Evolutionary conservation across 2,113 vertebrate species (phyloP), one percentile per base, ranked within the genome.

Genomic region (Stercorarius parasiticus): DNA sequence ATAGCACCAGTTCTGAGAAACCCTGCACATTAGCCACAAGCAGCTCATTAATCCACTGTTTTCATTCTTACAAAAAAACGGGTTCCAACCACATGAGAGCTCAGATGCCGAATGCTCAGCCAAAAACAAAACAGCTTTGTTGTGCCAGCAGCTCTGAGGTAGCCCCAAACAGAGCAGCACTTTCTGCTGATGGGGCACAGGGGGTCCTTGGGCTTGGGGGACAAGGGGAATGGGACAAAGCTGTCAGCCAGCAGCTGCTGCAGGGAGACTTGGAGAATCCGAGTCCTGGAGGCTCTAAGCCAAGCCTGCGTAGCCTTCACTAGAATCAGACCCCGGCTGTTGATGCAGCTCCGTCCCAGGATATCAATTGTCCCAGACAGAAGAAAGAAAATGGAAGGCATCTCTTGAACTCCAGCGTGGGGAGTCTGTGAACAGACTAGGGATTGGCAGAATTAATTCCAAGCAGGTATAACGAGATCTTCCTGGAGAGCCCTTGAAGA

Each of bases 11-110:
- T 86, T 93, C 96, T 86, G 88, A 96, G 95, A 95, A 93, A 74
- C 81, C 91, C 80, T 79, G 85, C 81, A 69, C 82, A 87, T 96
- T 97, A 96, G 91, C 76, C 50, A 82, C 93, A 94, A 97, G 94
- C 88, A 91, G 93, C 94, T 97, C 96, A 97, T 97, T 97, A 97
- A 97, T 92, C 82, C 90, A 85, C 91, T 84, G 90, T 90, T 97
- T 97, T 92, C 86, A 95, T 95, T 95, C 96, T 95, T 90, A 55
- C 13, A 88, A 89, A 95, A 93, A 84, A 96, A 67, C n/a, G 78
- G 85, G 58, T 62, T 91, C 80, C 88, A 65, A 72, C 84, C 90
- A 92, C 92, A 93, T 2, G 81, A 95, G 91, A 95, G 86, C 91
- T 94, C 66, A 49, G 93, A 84, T 71, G 64, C 80, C 0, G 30